These are phyloP conservation scores for Chiloscyllium punctatum DNA, from an alignment of 2,797 vertebrate genomes.

Conservation along the genomic window DNA sequence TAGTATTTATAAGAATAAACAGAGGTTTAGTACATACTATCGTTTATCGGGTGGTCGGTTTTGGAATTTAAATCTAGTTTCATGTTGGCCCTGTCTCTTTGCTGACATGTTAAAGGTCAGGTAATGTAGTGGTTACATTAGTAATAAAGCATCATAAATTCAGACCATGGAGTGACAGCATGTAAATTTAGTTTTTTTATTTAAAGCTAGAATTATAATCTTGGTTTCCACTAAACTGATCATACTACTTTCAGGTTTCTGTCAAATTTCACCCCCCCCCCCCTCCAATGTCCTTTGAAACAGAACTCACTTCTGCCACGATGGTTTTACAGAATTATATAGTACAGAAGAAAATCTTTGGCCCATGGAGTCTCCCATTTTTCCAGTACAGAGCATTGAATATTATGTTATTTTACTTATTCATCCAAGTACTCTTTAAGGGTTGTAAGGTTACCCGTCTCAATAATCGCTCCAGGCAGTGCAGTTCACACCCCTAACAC, in stretches of 20 bases:
- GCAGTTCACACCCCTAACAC: too few species aligned
- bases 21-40: neutral
- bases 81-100: too few species aligned
- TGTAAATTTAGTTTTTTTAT: neutral
- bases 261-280: neutral
- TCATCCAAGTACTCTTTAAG: too few species aligned
- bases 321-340: too few species aligned
- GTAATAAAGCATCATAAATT: neutral
- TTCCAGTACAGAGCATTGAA: too few species aligned
- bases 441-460: too few species aligned
- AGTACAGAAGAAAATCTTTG: too few species aligned
- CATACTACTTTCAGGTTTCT: neutral
- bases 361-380: too few species aligned
- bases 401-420: too few species aligned
- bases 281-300: too few species aligned
- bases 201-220: neutral
- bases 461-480: too few species aligned
- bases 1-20: neutral
- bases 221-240: neutral
- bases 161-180: neutral
- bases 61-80: neutral
- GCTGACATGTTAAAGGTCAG: neutral
- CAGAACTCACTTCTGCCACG: too few species aligned
- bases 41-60: neutral
- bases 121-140: neutral